Base-by-base conservation (phyloP, 2,888 invertebrate species). In the Trichopria drosophilae region DNA sequence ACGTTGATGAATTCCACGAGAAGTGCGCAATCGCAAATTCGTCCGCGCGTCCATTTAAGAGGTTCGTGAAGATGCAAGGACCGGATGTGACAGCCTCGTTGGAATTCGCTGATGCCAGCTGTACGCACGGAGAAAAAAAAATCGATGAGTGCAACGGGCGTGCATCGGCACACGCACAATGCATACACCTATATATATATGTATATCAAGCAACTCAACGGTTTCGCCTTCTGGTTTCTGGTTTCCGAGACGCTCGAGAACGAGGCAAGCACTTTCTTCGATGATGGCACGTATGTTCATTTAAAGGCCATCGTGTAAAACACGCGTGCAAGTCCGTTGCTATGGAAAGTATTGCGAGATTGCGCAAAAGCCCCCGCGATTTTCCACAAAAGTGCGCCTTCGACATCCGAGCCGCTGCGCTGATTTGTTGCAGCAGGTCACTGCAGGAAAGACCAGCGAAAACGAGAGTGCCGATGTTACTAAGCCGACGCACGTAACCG, bases 51-150 rank as follows among this genome's bases (percentile, higher is more conserved):
- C n/a, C n/a, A n/a, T n/a, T n/a, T n/a, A n/a, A n/a, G n/a, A n/a
- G n/a, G n/a, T n/a, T n/a, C n/a, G n/a, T n/a, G n/a, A n/a, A n/a
- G n/a, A n/a, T n/a, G n/a, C n/a, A n/a, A n/a, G n/a, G n/a, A n/a
- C n/a, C 24, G 35, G 37, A 42, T 36, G 35, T 34, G 43, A 23
- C 24, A 29, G 29, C 7, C 37, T 24, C 7, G 18, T 19, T 31
- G 50, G 50, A 50, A 50, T 50, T 50, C 24, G 50, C 50, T 37
- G 37, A 32, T 44, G 44, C 19, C 36, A 39, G n/a, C n/a, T n/a
- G n/a, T n/a, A n/a, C n/a, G n/a, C n/a, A n/a, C n/a, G n/a, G n/a
- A n/a, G 31, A 31, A 37, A 46, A 31, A 20, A 22, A 37, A 29
- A 39, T 45, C 50, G 16, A 49, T 49, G 41, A 35, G 42, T 19